Evolutionary conservation across 2,888 invertebrate genomes (phyloP), one percentile per base, ranked within the genome.

Genomic region (Perithous albicinctus): DNA sequence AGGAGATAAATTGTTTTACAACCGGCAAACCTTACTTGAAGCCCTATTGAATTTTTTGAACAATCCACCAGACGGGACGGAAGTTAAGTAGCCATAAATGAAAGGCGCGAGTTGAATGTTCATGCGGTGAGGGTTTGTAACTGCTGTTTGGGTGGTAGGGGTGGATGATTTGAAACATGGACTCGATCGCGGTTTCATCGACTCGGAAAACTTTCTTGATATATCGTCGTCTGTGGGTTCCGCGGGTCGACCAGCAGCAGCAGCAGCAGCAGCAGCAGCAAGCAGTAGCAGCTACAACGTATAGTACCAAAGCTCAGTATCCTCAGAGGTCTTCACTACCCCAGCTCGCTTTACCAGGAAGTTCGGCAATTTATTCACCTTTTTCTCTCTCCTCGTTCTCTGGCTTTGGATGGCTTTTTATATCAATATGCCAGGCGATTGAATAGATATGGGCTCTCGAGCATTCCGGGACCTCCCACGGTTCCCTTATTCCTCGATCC

Each of bases 331-430:
- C 43, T 64, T n/a, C 69, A 46, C 69, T 43, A 48, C 54, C 64
- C 26, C 56, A 61, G 66, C 66, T 74, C 78, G 78, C 70, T 85
- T 67, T 72, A 66, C 70, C 86, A 85, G 85, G 83, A 90, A 90
- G 83, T 90, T 89, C 81, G 86, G 69, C 86, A 87, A 90, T 90
- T 89, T 90, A 90, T 90, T 89, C 88, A 85, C 84, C 87, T 89
- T 88, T 87, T 89, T 87, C 77, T 78, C 78, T 77, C 78, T 84
- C 63, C 76, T 80, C 78, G 75, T 85, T 78, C 80, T 74, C 81
- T 46, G 77, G 78, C 80, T 75, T 78, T 80, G 84, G 87, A 86
- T 87, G 82, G 86, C 87, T 88, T 87, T 87, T 89, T 88, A 86
- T 86, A 87, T 88, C 89, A 87, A 88, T 88, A 88, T 88, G 87